Evolutionary conservation across 2,888 invertebrate species (phyloP), one percentile per base, ranked within the genome.

Genomic region (Drosophila recens): DNA sequence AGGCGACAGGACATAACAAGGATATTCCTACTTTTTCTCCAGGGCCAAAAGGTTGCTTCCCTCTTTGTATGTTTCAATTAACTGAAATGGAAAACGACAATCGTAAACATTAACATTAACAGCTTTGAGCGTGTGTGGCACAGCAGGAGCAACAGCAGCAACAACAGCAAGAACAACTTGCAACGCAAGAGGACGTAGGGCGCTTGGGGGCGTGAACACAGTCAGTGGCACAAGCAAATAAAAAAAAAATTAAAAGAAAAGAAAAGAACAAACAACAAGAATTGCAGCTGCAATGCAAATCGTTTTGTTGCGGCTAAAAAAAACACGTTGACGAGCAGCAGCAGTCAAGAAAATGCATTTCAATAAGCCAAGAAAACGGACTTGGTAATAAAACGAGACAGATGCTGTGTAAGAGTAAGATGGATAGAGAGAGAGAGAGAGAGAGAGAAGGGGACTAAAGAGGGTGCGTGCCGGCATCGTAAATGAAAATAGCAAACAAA

Each of bases 401-500:
- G 58, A 45, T 57, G 63, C 36, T 15, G 8, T 4, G 51, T 36
- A 38, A 6, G 23, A 61, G 58, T 20, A 46, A 43, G 27, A 38
- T 38, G 30, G 48, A 11, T 11, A 56, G 9, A 9, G 15, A 40
- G 9, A 33, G 54, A 15, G 17, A 1, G 36, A 42, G 30, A 11
- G n/a, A 11, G 27, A 30, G 36, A 1, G 30, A 20, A 9, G 1
- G 57, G 17, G 0, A 49, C 9, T 45, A n/a, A 46, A 13, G 23
- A 42, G 46, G 45, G n/a, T 62, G 62, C 59, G 63, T 63, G 63
- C 67, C 70, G 70, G 33, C 67, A 17, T 82, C 80, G 86, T 83
- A 87, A 87, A 83, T 86, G 83, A 87, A 84, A 83, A 84, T 88
- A 80, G 90, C 84, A 85, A 85, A 78, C 90, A 90, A 85, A 85